Percentiles rank a stretch among this genome's conserved stretches.
These are phyloP conservation scores for Eolophus roseicapilla DNA, from an alignment of 2,113 vertebrate species.

Conservation along the genomic window DNA sequence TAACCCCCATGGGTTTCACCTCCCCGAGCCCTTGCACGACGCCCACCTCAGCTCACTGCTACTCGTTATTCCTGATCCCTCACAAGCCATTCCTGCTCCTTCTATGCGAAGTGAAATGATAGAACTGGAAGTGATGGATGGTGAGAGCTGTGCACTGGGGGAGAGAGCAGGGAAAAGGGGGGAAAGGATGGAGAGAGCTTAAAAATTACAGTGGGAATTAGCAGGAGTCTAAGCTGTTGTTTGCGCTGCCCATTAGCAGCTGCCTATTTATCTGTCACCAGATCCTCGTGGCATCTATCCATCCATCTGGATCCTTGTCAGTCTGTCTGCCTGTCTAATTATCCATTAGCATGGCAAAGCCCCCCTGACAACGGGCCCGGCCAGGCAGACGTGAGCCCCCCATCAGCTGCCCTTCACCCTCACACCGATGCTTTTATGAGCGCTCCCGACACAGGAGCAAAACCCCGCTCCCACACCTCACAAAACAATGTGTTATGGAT, in stretches of 20 bases:
- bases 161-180: background rate
- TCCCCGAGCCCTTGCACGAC: background rate
- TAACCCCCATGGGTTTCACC: background rate
- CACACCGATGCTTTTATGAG: background rate
- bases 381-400: background rate
- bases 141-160: background rate
- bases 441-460: fast-evolving
- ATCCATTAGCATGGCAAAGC: background rate
- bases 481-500: fast-evolving
- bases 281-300: background rate
- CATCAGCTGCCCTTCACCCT: background rate
- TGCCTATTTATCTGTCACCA: slow-evolving; percentile 14
- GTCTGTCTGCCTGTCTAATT: slow-evolving; percentile 24
- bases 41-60: background rate
- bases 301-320: slow-evolving; percentile 16
- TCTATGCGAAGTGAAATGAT: background rate
- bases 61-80: background rate
- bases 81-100: background rate
- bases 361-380: background rate
- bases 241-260: slow-evolving; percentile 46
- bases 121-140: background rate
- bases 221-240: slow-evolving; percentile 16
- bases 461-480: fast-evolving
- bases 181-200: background rate
- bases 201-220: slow-evolving; percentile 38